phyloP scores from a whole-genome alignment of 2,797 vertebrate species.

The Sphaeramia orbicularis region DNA sequence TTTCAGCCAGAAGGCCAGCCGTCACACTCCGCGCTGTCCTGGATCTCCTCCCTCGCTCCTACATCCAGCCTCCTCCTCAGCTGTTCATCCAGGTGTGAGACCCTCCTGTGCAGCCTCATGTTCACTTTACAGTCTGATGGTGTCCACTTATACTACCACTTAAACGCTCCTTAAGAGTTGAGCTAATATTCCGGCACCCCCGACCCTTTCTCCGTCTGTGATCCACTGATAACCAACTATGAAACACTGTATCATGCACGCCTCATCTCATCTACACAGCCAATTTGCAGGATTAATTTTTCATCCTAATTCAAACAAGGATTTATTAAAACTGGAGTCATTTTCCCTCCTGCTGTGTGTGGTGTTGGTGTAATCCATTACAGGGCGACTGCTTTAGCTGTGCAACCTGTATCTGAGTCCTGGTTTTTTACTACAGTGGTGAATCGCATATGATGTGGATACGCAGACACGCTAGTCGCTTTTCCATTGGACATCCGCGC shows the following conservation, averaged over 20 bases:
- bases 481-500: too few species aligned
- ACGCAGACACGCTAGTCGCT: conserved; percentile 41
- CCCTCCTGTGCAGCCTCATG: conserved; percentile 24
- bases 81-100: conserved; percentile 56
- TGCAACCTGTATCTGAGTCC: conserved; percentile 53
- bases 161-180: conserved; percentile 14
- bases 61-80: conserved; percentile 14
- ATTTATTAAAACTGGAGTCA: conserved; percentile 76
- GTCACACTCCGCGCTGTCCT: background rate
- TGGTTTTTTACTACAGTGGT: conserved; percentile 68
- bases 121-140: conserved; percentile 38
- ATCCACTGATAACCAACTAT: conserved; percentile 56
- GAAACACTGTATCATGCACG: conserved; percentile 49
- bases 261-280: conserved; percentile 61
- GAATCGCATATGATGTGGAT: conserved; percentile 56
- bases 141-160: conserved; percentile 36
- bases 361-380: conserved; percentile 54
- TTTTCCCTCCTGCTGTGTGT: conserved; percentile 45
- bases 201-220: conserved; percentile 12
- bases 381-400: conserved; percentile 43
- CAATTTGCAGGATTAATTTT: conserved; percentile 68
- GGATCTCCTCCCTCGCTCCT: conserved; percentile 9
- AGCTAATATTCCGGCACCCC: conserved; percentile 12
- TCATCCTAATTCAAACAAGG: conserved; percentile 78
- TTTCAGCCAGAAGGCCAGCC: conserved; percentile 2